Conservation (phyloP, 2,797 vertebrate species). For the Aphelocoma californica region DNA sequence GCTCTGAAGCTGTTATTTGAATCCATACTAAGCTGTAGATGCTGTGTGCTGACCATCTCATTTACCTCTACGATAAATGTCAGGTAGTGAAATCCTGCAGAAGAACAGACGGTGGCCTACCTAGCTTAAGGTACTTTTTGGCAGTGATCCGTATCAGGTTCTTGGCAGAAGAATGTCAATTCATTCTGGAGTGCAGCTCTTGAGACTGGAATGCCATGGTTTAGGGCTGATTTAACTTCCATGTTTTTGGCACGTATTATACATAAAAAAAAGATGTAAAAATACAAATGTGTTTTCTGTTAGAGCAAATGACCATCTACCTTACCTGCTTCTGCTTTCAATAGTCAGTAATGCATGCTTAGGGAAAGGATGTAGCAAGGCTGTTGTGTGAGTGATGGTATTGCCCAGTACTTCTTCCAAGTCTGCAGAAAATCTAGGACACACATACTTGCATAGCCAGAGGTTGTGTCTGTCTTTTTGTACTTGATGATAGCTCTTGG, state of each 20-base stretch:
- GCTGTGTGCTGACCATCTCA: accelerated
- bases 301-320: neutral
- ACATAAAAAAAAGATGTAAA: neutral
- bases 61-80: neutral
- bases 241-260: neutral
- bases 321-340: neutral
- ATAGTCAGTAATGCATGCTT: neutral
- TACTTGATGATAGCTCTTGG: neutral
- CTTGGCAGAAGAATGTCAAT: neutral
- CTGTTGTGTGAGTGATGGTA: neutral
- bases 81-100: neutral
- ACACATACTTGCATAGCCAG: neutral
- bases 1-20: neutral
- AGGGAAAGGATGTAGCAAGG: neutral
- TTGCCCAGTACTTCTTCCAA: neutral
- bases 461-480: neutral
- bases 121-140: neutral
- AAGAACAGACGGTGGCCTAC: neutral
- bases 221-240: neutral
- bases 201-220: neutral
- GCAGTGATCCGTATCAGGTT: neutral
- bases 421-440: neutral
- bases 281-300: neutral
- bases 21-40: neutral
- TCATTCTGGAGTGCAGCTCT: neutral